Evolutionary conservation across 2,888 invertebrate species (phyloP).

Genomic region (Coremacera marginata): DNA sequence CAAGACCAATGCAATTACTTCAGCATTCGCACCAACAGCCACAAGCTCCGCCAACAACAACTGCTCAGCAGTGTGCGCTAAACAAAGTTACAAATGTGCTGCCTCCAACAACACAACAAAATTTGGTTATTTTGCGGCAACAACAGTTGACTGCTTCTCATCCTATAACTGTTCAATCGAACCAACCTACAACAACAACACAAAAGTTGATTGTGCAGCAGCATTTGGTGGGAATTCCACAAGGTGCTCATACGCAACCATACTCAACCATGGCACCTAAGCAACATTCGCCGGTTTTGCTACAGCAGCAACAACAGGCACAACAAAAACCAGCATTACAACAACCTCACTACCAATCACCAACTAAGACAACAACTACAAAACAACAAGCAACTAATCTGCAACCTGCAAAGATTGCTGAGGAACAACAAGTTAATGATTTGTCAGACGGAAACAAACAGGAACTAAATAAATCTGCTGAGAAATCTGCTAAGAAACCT

Average conservation of each 20-base stretch:
- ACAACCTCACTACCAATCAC: conserved; percentile 39
- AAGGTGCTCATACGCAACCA: conserved; percentile 39
- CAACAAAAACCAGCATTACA: conserved; percentile 49
- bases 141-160: conserved; percentile 45
- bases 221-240: conserved; percentile 53
- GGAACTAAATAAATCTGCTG: background rate
- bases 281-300: conserved; percentile 28
- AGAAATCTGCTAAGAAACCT: background rate
- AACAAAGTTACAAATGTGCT: conserved; percentile 34
- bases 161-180: conserved; percentile 4
- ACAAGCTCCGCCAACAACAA: conserved; percentile 47
- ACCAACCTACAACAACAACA: conserved; percentile 53
- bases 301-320: conserved; percentile 41
- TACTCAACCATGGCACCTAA: background rate
- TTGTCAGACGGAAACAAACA: background rate
- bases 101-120: conserved; percentile 37
- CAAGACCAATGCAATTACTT: conserved; percentile 52
- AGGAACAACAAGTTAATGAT: background rate
- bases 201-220: conserved; percentile 59
- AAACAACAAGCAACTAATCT: conserved; percentile 44
- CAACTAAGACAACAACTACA: conserved; percentile 36
- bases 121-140: conserved; percentile 46
- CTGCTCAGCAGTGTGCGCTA: conserved; percentile 1
- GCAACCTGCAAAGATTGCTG: conserved; percentile 32
- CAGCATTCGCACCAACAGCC: conserved; percentile 47